A percentile compares a stretch with the other conserved stretches of the same genome.
phyloP scores from a whole-genome alignment of 2,113 vertebrate species.

The Muscicapa adusta region DNA sequence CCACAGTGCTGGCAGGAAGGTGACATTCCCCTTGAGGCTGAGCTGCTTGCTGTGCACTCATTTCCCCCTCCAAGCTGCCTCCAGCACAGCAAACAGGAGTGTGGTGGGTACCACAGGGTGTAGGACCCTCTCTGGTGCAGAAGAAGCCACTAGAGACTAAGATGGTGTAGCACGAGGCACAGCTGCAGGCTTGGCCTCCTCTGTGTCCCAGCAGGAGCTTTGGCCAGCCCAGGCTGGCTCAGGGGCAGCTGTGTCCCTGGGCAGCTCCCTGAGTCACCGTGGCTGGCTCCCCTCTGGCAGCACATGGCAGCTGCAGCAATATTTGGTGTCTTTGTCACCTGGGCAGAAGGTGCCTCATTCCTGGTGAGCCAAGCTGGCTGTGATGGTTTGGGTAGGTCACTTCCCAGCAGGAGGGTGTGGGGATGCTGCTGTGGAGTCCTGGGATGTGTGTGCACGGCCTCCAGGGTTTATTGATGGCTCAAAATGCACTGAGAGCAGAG shows the following conservation, averaged over 20 bases:
- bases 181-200: not conserved
- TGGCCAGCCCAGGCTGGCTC: not conserved
- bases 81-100: not conserved
- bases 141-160: not conserved
- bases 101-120: not conserved
- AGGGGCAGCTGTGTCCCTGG: not conserved
- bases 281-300: not conserved
- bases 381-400: not conserved
- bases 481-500: not conserved
- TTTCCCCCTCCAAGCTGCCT: not conserved
- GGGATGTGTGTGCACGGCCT: rapidly evolving
- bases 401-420: not conserved
- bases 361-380: not conserved
- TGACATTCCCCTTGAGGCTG: not conserved
- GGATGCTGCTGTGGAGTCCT: not conserved
- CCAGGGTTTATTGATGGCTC: not conserved
- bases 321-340: not conserved
- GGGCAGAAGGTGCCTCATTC: not conserved
- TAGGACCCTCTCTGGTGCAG: not conserved
- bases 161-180: rapidly evolving
- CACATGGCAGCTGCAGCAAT: not conserved
- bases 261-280: not conserved
- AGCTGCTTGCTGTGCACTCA: rapidly evolving
- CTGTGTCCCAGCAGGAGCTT: not conserved
- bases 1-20: not conserved